Conservation (phyloP, 2,797 vertebrate genomes). For the Crenuchus spilurus region DNA sequence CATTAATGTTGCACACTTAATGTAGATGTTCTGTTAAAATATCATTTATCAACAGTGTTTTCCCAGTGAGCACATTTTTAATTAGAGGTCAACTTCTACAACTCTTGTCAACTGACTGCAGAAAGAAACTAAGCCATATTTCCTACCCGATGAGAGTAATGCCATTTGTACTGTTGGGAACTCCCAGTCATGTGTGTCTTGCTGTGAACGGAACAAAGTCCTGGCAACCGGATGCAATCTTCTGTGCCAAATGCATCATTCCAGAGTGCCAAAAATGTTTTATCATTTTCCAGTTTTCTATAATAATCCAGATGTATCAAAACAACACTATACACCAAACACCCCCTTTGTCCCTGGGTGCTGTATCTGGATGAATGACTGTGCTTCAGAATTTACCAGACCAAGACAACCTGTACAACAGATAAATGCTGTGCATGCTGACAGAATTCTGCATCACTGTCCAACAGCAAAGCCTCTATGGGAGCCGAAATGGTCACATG, state of each 20-base stretch:
- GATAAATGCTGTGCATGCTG: background rate
- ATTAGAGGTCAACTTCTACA: background rate
- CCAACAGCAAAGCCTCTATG: slow-evolving; percentile 28
- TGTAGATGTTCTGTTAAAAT: too few species aligned
- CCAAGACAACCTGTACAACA: slow-evolving; percentile 1
- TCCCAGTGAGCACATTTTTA: too few species aligned
- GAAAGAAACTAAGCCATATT: background rate
- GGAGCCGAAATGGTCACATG: slow-evolving; percentile 12
- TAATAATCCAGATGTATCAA: background rate
- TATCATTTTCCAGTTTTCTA: background rate
- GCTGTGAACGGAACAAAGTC: background rate
- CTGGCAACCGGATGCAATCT: background rate
- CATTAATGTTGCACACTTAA: too few species aligned
- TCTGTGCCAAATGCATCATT: background rate
- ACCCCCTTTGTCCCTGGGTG: background rate
- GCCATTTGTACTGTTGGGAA: background rate
- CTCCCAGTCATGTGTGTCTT: background rate
- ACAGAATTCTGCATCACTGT: background rate
- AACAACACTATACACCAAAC: background rate
- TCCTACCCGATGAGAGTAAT: background rate
- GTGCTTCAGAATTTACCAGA: background rate
- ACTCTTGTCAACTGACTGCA: background rate
- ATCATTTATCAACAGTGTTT: too few species aligned
- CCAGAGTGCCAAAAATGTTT: background rate
- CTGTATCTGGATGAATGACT: slow-evolving; percentile 7